phyloP scores from a whole-genome alignment of 2,113 vertebrate genomes.

The Indri indri region DNA sequence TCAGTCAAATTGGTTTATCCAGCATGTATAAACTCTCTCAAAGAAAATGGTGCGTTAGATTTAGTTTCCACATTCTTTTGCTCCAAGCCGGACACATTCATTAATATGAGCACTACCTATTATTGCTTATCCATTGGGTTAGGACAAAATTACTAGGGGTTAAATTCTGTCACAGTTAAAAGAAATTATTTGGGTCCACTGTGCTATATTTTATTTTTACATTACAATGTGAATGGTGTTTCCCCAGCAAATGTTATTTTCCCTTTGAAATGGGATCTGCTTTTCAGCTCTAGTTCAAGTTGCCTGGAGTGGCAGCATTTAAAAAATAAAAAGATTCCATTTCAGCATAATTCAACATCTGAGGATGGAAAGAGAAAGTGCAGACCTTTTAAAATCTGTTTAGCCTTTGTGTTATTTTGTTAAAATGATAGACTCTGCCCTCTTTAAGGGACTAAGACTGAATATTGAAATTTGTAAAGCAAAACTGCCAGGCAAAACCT shows the following conservation, averaged over 20 bases:
- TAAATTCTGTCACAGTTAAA: conserved; percentile 53
- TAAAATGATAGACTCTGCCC: conserved; percentile 73
- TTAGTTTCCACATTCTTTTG: conserved; percentile 16
- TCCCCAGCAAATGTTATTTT: conserved; percentile 62
- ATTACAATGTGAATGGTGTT: conserved; percentile 40
- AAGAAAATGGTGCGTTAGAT: neutral
- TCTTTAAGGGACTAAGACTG: conserved; percentile 72
- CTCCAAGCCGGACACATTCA: conserved; percentile 14
- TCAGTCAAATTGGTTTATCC: neutral
- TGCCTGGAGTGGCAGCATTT: conserved; percentile 60
- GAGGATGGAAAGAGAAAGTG: conserved; percentile 70
- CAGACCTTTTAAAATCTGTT: conserved; percentile 78
- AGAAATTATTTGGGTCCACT: conserved; percentile 40
- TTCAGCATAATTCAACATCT: conserved; percentile 79
- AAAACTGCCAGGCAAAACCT: conserved; percentile 76
- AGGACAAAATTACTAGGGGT: conserved; percentile 48
- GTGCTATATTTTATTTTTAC: conserved; percentile 67
- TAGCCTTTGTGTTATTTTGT: conserved; percentile 67
- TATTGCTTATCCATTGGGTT: conserved; percentile 2
- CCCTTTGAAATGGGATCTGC: conserved; percentile 75
- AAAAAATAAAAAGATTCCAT: conserved; percentile 80
- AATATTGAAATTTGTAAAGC: conserved; percentile 76
- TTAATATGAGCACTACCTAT: conserved; percentile 22
- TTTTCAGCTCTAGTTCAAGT: conserved; percentile 77
- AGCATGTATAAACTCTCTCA: neutral